Evolutionary conservation across 2,888 invertebrate species (phyloP).

Genomic region (Ramazzottius varieornatus): DNA sequence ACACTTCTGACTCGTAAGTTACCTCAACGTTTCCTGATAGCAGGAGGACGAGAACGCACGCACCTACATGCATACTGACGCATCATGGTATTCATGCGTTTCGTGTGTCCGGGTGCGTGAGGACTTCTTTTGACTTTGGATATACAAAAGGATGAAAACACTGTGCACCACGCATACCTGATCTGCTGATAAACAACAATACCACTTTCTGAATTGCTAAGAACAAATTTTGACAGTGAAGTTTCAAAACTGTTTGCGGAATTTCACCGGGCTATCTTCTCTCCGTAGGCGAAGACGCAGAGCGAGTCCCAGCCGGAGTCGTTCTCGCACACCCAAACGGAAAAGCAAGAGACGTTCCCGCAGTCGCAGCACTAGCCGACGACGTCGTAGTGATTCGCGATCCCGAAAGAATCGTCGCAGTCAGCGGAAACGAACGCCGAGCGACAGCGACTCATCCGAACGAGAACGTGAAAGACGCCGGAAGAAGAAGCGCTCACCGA

Average conservation of each 20-base stretch:
- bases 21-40: too few species aligned
- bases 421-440: neutral
- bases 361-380: neutral
- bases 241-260: neutral
- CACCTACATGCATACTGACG: too few species aligned
- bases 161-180: neutral
- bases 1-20: too few species aligned
- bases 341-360: neutral
- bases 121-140: too few species aligned
- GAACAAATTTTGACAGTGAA: neutral
- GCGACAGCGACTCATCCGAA: neutral
- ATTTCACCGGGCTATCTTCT: too few species aligned
- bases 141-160: slow-evolving; percentile 1
- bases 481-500: neutral
- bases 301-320: neutral
- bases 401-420: neutral
- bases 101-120: too few species aligned
- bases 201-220: neutral
- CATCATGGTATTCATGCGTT: too few species aligned
- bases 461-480: neutral
- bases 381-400: neutral
- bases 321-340: neutral
- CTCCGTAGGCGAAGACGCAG: neutral
- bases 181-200: neutral
- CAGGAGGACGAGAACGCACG: too few species aligned